A percentile compares a stretch with the other conserved stretches of the same genome.
Conservation (phyloP, 2,888 invertebrate species). For the Chloroclysta siterata region DNA sequence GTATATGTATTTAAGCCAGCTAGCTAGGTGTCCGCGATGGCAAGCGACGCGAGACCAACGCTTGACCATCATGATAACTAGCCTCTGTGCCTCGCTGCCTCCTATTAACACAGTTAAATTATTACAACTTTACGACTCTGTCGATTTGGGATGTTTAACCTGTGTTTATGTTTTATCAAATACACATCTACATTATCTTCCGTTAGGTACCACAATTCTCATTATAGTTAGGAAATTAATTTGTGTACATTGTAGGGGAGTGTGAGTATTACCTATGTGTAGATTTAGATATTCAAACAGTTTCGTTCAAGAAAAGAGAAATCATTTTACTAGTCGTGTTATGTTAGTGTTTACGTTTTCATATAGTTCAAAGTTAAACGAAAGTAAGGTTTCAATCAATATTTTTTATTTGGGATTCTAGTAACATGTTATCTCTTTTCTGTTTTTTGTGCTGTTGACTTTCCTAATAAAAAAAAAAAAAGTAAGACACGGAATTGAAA, state of each 20-base stretch:
- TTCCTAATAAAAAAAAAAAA: background rate
- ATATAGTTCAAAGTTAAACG: background rate
- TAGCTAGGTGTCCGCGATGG: conserved; percentile 65
- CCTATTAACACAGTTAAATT: conserved; percentile 31
- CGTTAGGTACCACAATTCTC: conserved; percentile 7
- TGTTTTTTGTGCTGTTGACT: too few relatives aligned
- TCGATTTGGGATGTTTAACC: conserved; percentile 14
- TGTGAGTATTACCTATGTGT: background rate
- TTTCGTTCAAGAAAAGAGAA: background rate
- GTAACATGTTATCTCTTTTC: too few relatives aligned
- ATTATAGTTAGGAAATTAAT: conserved; percentile 17
- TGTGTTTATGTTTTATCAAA: conserved; percentile 22
- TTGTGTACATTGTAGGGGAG: conserved; percentile 5
- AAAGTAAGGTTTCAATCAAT: background rate
- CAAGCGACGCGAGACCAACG: conserved; percentile 67
- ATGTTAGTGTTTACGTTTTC: background rate
- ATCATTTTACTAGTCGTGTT: background rate
- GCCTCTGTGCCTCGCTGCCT: conserved; percentile 37
- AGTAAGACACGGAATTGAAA: conserved; percentile 21
- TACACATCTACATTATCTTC: conserved; percentile 10
- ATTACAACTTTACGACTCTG: conserved; percentile 26
- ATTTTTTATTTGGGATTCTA: background rate
- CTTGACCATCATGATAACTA: conserved; percentile 38
- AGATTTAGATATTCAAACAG: conserved; percentile 2
- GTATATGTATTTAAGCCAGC: conserved; percentile 42